Conservation (phyloP, 2,797 vertebrate species). For the Calcarius lapponicus region DNA sequence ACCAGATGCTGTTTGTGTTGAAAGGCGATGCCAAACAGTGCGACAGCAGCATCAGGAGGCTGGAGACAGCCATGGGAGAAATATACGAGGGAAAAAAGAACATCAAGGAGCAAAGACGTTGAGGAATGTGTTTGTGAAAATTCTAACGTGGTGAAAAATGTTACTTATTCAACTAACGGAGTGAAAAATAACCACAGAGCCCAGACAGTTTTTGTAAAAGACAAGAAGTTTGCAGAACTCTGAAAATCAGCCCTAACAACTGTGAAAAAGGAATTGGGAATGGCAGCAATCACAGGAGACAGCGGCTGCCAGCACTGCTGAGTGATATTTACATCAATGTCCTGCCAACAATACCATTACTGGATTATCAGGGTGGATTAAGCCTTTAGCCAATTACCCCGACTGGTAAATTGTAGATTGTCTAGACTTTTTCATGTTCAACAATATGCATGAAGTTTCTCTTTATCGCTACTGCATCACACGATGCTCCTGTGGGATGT, state of each 20-base stretch:
- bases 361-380: conserved; percentile 67
- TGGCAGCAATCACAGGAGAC: conserved; percentile 8
- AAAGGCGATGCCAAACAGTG: background rate
- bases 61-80: background rate
- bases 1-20: background rate
- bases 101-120: background rate
- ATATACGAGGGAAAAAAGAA: background rate
- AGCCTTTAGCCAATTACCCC: conserved; percentile 61
- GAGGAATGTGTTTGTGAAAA: background rate
- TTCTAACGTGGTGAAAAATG: background rate
- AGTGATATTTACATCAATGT: conserved; percentile 56
- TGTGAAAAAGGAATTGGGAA: conserved; percentile 9
- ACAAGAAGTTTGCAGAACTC: background rate
- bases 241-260: background rate
- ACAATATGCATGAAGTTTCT: conserved; percentile 51
- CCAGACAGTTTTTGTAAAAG: background rate
- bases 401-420: conserved; percentile 61
- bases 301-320: conserved; percentile 32
- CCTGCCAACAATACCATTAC: conserved; percentile 63
- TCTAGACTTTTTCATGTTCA: conserved; percentile 61
- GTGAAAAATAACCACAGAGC: background rate
- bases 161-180: background rate
- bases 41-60: background rate
- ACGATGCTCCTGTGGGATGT: conserved; percentile 1
- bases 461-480: conserved; percentile 47